Evolutionary conservation across 2,888 invertebrate genomes (phyloP).

Genomic region (Ophonus ardosiacus): DNA sequence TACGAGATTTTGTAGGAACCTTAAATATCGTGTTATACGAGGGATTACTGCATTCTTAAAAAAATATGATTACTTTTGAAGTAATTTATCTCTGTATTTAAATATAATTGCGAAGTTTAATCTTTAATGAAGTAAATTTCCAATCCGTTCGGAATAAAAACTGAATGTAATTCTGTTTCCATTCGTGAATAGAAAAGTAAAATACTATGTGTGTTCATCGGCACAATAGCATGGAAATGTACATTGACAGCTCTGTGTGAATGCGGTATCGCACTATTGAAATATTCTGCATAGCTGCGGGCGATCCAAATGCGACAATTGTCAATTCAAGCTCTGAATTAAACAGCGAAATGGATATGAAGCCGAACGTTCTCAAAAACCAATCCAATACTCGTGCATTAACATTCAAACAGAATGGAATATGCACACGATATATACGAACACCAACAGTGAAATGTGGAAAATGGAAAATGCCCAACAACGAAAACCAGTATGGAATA

Average conservation of each 20-base stretch:
- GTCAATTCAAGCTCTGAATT: constrained; percentile 63
- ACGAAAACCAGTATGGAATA: background rate
- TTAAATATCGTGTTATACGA: too few species aligned
- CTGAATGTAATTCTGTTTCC: background rate
- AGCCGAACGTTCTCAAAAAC: constrained; percentile 41
- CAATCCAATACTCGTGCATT: constrained; percentile 47
- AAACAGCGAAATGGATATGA: constrained; percentile 61
- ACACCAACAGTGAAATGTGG: constrained; percentile 2
- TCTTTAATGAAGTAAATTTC: background rate
- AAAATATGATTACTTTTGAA: background rate
- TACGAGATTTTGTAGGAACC: too few species aligned
- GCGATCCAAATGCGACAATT: constrained; percentile 72
- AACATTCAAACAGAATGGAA: constrained; percentile 51
- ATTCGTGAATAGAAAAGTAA: background rate
- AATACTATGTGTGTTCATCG: background rate
- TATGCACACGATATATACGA: constrained; percentile 25
- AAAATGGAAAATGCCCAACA: background rate
- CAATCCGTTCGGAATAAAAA: background rate
- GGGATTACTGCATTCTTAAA: too few species aligned
- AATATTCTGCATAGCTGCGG: constrained; percentile 71
- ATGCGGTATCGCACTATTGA: constrained; percentile 59
- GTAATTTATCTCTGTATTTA: background rate
- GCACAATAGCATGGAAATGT: background rate
- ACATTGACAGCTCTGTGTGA: constrained; percentile 11
- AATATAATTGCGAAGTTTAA: background rate